Conservation (phyloP, 2,797 vertebrate genomes). For the Siniperca obscura region DNA sequence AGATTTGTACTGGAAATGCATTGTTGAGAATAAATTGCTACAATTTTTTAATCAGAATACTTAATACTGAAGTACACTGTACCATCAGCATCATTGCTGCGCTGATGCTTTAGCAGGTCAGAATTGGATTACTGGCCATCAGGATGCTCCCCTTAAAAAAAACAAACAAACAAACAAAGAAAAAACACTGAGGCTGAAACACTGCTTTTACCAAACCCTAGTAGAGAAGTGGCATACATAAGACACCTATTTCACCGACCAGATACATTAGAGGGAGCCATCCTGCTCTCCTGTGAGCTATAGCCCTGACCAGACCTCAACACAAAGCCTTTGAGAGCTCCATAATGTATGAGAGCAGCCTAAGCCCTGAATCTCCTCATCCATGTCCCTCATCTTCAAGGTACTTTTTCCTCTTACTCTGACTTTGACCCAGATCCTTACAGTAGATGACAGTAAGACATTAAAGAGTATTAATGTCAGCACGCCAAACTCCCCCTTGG, state of each 20-base stretch:
- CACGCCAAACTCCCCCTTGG: slow-evolving; percentile 7
- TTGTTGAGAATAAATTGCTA: neutral
- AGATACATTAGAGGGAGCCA: slow-evolving; percentile 49
- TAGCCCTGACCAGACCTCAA: slow-evolving; percentile 22
- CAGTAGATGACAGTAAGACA: slow-evolving; percentile 34
- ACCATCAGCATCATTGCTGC: neutral
- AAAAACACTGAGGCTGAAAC: slow-evolving; percentile 14
- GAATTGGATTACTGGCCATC: neutral
- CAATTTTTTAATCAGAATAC: neutral
- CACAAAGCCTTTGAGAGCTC: slow-evolving; percentile 44
- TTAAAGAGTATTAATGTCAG: slow-evolving; percentile 48
- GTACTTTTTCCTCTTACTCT: slow-evolving; percentile 25
- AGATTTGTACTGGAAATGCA: neutral
- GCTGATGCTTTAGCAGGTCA: slow-evolving; percentile 1
- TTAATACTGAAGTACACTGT: slow-evolving; percentile 1
- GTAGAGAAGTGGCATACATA: neutral
- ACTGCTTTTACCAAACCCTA: slow-evolving; percentile 19
- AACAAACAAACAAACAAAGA: neutral
- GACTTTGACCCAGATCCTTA: slow-evolving; percentile 65
- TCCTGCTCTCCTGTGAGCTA: slow-evolving; percentile 34
- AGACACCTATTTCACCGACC: slow-evolving; percentile 38
- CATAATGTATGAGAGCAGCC: slow-evolving; percentile 44
- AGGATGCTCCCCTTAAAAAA: slow-evolving; percentile 1
- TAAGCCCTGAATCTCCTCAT: slow-evolving; percentile 17
- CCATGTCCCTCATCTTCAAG: slow-evolving; percentile 26